phyloP scores from a whole-genome alignment of 2,797 vertebrate genomes.

The Rhinella marina region DNA sequence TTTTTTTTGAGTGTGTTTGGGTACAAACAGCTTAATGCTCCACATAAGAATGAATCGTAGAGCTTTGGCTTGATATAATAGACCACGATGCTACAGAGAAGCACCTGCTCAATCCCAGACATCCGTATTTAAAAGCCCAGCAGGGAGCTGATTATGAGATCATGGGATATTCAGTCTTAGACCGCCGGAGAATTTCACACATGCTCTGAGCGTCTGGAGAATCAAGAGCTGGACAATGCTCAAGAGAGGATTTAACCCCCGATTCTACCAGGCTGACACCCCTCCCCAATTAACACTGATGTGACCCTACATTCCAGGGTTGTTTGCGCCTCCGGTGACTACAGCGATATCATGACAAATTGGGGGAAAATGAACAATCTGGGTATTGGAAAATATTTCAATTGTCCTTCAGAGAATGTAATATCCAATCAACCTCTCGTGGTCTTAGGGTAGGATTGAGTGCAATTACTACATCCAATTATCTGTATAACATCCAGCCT shows the following conservation, averaged over 20 bases:
- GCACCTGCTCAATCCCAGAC: conserved; percentile 64
- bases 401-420: not conserved
- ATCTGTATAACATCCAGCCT: too few relatives aligned
- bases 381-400: not conserved
- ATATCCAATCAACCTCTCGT: not conserved
- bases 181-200: not conserved
- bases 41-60: conserved; percentile 24
- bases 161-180: conserved; percentile 40
- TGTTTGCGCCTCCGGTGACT: not conserved
- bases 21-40: conserved; percentile 36
- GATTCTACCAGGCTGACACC: not conserved
- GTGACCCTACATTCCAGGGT: not conserved
- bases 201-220: not conserved
- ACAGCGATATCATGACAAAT: not conserved
- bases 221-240: not conserved
- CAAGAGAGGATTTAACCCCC: not conserved
- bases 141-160: conserved; percentile 69
- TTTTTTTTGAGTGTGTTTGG: not conserved
- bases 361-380: not conserved
- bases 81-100: conserved; percentile 35
- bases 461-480: not conserved
- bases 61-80: conserved; percentile 34
- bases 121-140: conserved; percentile 65
- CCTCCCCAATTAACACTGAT: not conserved
- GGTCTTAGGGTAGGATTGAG: not conserved